Evolutionary conservation across 2,113 vertebrate species (phyloP).

Genomic region (Mesitornis unicolor): DNA sequence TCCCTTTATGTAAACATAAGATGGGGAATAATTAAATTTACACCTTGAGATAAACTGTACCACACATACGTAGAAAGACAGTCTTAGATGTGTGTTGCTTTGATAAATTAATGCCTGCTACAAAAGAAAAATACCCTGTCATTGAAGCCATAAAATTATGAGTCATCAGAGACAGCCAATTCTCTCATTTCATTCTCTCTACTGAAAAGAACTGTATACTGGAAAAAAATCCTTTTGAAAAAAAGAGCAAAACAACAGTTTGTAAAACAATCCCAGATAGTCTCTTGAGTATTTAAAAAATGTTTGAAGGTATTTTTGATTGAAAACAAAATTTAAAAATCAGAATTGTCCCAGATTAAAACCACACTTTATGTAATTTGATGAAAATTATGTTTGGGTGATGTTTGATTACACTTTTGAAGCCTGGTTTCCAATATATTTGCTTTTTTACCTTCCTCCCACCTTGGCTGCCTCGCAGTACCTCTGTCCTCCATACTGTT

Average conservation of each 20-base stretch:
- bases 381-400: not conserved
- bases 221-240: not conserved
- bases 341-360: not conserved
- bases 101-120: conserved; percentile 42
- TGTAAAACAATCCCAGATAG: not conserved
- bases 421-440: not conserved
- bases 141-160: conserved; percentile 29
- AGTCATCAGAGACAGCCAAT: not conserved
- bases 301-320: not conserved
- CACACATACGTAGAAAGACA: not conserved
- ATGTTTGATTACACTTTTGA: not conserved
- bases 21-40: not conserved
- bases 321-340: not conserved
- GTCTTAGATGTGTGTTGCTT: conserved; percentile 2
- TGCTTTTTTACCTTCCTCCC: not conserved
- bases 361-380: not conserved
- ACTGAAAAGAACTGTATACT: not conserved
- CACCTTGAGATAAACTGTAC: not conserved
- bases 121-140: conserved; percentile 23
- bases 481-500: not conserved
- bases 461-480: not conserved
- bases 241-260: not conserved
- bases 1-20: conserved; percentile 48
- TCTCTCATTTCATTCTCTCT: conserved; percentile 6
- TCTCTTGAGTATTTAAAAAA: not conserved